A percentile compares a stretch with the other conserved stretches of the same genome.
phyloP scores from a whole-genome alignment of 2,113 vertebrate genomes.

The Rhipidura dahli region DNA sequence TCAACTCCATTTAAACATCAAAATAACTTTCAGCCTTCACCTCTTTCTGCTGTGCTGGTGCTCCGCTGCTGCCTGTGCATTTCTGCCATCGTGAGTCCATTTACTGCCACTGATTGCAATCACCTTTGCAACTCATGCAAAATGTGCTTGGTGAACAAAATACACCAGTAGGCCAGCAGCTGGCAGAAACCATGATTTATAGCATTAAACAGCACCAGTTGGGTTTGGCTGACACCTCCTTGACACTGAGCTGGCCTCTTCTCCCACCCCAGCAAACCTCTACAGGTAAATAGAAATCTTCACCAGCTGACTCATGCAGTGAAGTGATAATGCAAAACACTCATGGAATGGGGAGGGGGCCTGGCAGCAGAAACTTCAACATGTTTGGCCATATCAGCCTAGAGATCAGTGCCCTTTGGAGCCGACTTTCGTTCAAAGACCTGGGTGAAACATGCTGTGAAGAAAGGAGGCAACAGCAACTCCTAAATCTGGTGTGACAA shows the following conservation, averaged over 20 bases:
- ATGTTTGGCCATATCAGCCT: not conserved
- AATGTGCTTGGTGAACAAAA: not conserved
- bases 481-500: not conserved
- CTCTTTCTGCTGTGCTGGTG: not conserved
- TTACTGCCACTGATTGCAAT: not conserved
- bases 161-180: not conserved
- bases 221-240: not conserved
- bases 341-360: accelerated
- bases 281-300: not conserved
- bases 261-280: not conserved
- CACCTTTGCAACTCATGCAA: not conserved
- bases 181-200: not conserved
- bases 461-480: not conserved
- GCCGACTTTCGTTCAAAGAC: not conserved
- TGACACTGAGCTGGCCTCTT: not conserved
- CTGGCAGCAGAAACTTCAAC: not conserved
- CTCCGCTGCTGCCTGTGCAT: not conserved
- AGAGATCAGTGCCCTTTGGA: not conserved
- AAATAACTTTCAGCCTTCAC: not conserved
- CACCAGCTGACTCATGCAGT: not conserved
- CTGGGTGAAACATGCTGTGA: not conserved
- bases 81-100: not conserved
- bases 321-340: not conserved
- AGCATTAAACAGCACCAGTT: not conserved
- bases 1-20: not conserved